phyloP scores from a whole-genome alignment of 2,888 invertebrate species.

The Galerucella pusilla region DNA sequence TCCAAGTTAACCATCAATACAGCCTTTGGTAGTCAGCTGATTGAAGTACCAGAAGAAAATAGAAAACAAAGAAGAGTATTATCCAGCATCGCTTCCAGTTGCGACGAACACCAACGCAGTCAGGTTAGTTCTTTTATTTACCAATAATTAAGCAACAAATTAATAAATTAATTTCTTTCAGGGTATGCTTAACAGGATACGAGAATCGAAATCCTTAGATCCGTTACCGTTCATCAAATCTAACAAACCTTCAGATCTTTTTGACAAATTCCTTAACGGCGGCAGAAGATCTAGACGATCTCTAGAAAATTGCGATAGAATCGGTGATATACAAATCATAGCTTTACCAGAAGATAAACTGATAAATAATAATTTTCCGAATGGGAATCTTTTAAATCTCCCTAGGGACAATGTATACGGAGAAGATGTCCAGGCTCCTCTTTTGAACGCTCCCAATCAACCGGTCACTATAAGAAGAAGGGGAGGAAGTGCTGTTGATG shows the following conservation, averaged over 20 bases:
- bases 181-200: slow-evolving; percentile 62
- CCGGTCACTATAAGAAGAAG: slow-evolving; percentile 57
- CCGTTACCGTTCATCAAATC: slow-evolving; percentile 67
- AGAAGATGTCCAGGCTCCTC: slow-evolving; percentile 65
- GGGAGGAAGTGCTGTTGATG: slow-evolving; percentile 59
- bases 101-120: slow-evolving; percentile 67
- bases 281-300: slow-evolving; percentile 61
- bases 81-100: slow-evolving; percentile 76
- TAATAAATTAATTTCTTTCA: neutral
- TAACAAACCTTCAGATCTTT: slow-evolving; percentile 44
- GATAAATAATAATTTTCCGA: slow-evolving; percentile 69
- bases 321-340: slow-evolving; percentile 62
- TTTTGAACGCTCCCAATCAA: slow-evolving; percentile 57
- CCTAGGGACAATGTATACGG: slow-evolving; percentile 48
- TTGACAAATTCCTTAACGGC: slow-evolving; percentile 47
- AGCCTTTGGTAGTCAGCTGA: slow-evolving; percentile 61
- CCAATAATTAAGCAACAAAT: neutral
- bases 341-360: slow-evolving; percentile 65
- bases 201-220: slow-evolving; percentile 76
- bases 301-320: slow-evolving; percentile 67
- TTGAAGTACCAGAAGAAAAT: slow-evolving; percentile 54
- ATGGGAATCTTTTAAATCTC: slow-evolving; percentile 66
- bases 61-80: slow-evolving; percentile 66
- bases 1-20: slow-evolving; percentile 67
- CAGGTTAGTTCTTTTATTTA: slow-evolving; percentile 39